These are phyloP conservation scores for Plutella xylostella DNA, from an alignment of 2,888 invertebrate species.

Conservation along the genomic window DNA sequence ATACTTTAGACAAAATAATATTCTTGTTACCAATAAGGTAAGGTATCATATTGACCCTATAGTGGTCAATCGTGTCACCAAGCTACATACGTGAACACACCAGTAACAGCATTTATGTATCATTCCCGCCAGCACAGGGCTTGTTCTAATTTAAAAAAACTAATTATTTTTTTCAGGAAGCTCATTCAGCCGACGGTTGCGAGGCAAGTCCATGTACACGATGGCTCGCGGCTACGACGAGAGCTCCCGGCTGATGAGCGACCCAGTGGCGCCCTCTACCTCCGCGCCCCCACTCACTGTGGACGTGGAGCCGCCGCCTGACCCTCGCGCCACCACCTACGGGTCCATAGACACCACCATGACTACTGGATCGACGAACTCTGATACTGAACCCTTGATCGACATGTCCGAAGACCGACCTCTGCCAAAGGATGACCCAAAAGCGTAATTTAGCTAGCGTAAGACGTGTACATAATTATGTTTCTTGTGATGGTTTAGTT, in stretches of 20 bases:
- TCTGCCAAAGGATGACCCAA: slow-evolving; percentile 27
- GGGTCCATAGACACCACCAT: slow-evolving; percentile 49
- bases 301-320: slow-evolving; percentile 34
- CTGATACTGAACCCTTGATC: slow-evolving; percentile 45
- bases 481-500: no score
- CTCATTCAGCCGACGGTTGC: slow-evolving; percentile 80
- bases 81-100: no score
- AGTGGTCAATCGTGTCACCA: no score
- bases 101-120: no score
- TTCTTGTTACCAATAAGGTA: no score
- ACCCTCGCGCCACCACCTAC: slow-evolving; percentile 31
- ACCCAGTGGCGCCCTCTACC: slow-evolving; percentile 35
- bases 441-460: no score
- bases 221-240: slow-evolving; percentile 78
- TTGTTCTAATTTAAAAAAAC: neutral
- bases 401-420: slow-evolving; percentile 22
- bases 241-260: slow-evolving; percentile 54
- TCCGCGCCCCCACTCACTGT: slow-evolving; percentile 45
- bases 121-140: neutral
- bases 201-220: slow-evolving; percentile 82
- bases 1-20: no score
- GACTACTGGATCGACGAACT: slow-evolving; percentile 26
- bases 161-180: slow-evolving; percentile 63
- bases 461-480: neutral
- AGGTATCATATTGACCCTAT: no score